Evolutionary conservation across 2,113 vertebrate species (phyloP).

Genomic region (Pavo muticus): DNA sequence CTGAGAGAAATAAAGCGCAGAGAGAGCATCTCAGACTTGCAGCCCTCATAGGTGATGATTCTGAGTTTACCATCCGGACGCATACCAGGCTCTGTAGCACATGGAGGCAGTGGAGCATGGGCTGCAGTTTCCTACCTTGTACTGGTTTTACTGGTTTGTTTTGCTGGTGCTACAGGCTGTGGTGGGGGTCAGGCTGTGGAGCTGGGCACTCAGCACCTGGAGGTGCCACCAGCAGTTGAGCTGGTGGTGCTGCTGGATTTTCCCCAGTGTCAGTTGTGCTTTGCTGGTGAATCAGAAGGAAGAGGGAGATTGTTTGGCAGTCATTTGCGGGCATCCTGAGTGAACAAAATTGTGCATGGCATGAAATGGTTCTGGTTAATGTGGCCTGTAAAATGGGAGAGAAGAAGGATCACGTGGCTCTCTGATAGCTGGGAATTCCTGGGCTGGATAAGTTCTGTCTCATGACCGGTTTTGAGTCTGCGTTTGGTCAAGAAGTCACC

Average conservation of each 20-base stretch:
- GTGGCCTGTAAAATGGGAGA: background rate
- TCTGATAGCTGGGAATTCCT: background rate
- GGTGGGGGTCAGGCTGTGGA: accelerated
- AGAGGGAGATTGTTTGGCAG: background rate
- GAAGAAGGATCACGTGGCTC: background rate
- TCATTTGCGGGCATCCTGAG: background rate
- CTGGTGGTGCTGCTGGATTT: background rate
- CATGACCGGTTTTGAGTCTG: background rate
- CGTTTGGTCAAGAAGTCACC: background rate
- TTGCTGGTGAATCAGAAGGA: background rate
- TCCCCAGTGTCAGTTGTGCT: background rate
- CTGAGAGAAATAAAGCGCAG: background rate
- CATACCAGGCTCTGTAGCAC: background rate
- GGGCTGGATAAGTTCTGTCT: background rate
- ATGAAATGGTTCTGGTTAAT: background rate
- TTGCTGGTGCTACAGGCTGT: background rate
- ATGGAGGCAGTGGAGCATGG: accelerated
- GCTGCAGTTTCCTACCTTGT: background rate
- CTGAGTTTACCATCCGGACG: background rate
- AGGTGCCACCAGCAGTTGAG: background rate
- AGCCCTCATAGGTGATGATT: background rate
- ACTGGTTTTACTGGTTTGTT: background rate
- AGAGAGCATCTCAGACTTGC: background rate
- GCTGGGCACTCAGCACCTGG: background rate
- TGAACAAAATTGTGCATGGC: background rate